Evolutionary conservation across 2,797 vertebrate species (phyloP).

Genomic region (Acipenser oxyrinchus): DNA sequence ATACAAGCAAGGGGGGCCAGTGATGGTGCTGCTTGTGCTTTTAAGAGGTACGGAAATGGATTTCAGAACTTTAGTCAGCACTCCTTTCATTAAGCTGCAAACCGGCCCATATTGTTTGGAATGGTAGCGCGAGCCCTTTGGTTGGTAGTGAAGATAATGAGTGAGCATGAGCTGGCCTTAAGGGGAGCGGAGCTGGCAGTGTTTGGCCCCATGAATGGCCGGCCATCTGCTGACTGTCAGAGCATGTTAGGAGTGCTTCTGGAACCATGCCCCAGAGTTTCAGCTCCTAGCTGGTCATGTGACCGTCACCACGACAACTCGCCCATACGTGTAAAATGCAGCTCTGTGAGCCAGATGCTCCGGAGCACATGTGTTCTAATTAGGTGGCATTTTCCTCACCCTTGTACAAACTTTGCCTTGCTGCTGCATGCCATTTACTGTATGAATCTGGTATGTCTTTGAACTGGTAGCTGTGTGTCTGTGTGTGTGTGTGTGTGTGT

Average conservation of each 20-base stretch:
- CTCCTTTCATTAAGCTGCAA: too few relatives aligned
- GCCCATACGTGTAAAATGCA: conserved; percentile 35
- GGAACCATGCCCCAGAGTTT: conserved; percentile 49
- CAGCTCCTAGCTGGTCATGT: conserved; percentile 44
- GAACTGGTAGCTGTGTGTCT: background rate
- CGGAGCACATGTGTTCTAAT: conserved; percentile 59
- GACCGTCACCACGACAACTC: conserved; percentile 60
- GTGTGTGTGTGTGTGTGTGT: background rate
- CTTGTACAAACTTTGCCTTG: conserved; percentile 10
- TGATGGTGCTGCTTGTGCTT: too few relatives aligned
- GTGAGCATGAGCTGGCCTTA: conserved; percentile 32
- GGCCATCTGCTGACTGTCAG: conserved; percentile 68
- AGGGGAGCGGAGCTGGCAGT: conserved; percentile 41
- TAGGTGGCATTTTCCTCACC: conserved; percentile 32
- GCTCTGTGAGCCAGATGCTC: conserved; percentile 56
- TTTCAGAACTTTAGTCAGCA: too few relatives aligned
- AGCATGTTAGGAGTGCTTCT: conserved; percentile 49
- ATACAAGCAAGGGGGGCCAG: too few relatives aligned
- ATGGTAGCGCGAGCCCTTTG: background rate
- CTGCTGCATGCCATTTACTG: conserved; percentile 13
- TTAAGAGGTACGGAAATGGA: too few relatives aligned
- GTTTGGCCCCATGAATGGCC: conserved; percentile 43
- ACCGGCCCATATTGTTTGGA: background rate
- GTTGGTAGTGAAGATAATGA: conserved; percentile 24
- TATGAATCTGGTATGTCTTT: background rate